Percentiles rank a stretch among this genome's conserved stretches.
phyloP scores from a whole-genome alignment of 1,140 invertebrate genomes.

The Vanessa atalanta region DNA sequence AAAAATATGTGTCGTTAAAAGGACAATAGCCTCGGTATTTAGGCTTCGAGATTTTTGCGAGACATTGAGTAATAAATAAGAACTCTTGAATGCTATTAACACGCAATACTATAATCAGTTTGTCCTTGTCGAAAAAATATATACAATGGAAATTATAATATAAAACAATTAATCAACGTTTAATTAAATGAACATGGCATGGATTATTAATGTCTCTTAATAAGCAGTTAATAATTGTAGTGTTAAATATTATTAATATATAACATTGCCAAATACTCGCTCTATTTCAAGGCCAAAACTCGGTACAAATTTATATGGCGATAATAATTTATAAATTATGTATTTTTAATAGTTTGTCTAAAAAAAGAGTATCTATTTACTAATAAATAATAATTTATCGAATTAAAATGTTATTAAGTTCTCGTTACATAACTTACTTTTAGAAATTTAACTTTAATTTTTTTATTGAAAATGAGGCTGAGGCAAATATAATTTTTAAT shows the following conservation, averaged over 20 bases:
- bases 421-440: too few relatives aligned
- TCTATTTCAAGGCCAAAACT: neutral
- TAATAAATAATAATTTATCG: neutral
- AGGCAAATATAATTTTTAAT: too few relatives aligned
- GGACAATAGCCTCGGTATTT: conserved; percentile 43
- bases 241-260: neutral
- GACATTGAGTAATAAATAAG: conserved; percentile 28
- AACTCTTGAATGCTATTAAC: conserved; percentile 24
- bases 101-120: conserved; percentile 26
- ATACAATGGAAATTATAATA: conserved; percentile 12
- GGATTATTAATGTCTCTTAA: neutral
- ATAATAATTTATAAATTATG: conserved; percentile 3
- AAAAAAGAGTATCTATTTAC: neutral
- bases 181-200: neutral
- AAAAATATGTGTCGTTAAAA: conserved; percentile 26
- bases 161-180: neutral
- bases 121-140: conserved; percentile 12
- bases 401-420: too few relatives aligned
- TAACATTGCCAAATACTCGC: neutral
- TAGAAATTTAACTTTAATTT: too few relatives aligned
- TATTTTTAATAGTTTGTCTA: neutral
- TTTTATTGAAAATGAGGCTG: too few relatives aligned
- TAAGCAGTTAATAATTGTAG: neutral
- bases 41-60: conserved; percentile 28
- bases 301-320: neutral